phyloP scores from a whole-genome alignment of 2,888 invertebrate genomes.

The Cataglyphis albicans region DNA sequence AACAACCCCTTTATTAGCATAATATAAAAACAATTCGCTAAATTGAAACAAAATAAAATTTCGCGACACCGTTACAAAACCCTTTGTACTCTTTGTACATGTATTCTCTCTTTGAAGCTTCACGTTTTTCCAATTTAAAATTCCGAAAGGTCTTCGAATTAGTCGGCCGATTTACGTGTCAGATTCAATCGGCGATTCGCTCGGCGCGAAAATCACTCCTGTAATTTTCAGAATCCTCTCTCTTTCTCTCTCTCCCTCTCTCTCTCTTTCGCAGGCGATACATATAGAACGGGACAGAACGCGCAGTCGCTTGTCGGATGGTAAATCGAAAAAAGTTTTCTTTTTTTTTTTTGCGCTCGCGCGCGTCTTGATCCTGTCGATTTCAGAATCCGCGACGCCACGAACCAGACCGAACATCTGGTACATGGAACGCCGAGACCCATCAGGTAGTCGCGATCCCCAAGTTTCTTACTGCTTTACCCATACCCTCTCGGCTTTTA shows the following conservation, averaged over 20 bases:
- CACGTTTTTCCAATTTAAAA: slow-evolving; percentile 2
- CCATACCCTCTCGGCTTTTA: slow-evolving; percentile 35
- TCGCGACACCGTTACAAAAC: not conserved
- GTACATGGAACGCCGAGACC: slow-evolving; percentile 67
- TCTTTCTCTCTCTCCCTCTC: no score
- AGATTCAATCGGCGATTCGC: not conserved
- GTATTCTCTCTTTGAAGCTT: not conserved
- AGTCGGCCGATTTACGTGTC: not conserved
- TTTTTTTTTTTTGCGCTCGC: not conserved
- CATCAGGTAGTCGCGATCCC: slow-evolving; percentile 70
- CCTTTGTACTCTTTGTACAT: not conserved
- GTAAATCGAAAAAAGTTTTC: slow-evolving; percentile 70
- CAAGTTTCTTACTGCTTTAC: slow-evolving; percentile 72
- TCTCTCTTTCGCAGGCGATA: not conserved
- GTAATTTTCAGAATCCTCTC: not conserved
- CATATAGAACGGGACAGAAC: slow-evolving; percentile 50
- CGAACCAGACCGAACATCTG: slow-evolving; percentile 71
- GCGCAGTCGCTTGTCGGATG: slow-evolving; percentile 51
- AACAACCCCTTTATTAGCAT: not conserved
- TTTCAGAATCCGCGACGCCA: slow-evolving; percentile 66
- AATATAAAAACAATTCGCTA: not conserved
- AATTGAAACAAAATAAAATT: not conserved
- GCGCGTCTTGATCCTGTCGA: slow-evolving; percentile 65
- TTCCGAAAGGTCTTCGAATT: not conserved
- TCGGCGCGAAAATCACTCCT: slow-evolving; percentile 23